These are phyloP conservation scores for Corvus hawaiiensis DNA, from an alignment of 2,113 vertebrate genomes.

Conservation along the genomic window DNA sequence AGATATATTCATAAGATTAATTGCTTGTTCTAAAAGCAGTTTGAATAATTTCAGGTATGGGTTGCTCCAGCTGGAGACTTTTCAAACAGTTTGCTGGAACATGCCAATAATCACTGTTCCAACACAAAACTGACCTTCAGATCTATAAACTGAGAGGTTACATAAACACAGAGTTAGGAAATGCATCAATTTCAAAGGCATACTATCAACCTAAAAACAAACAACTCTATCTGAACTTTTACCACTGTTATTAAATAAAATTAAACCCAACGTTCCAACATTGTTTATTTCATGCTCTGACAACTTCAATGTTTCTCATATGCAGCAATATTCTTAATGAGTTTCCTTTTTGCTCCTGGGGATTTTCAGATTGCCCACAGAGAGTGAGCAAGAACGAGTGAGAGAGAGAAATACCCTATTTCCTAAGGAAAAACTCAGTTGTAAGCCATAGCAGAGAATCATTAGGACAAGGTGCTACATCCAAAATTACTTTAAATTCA, in stretches of 20 bases:
- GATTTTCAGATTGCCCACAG: neutral
- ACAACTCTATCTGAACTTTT: neutral
- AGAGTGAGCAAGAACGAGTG: rapidly evolving
- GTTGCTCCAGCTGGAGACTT: neutral
- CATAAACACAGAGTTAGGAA: slow-evolving; percentile 3
- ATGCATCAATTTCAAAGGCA: slow-evolving; percentile 16
- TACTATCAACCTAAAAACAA: neutral
- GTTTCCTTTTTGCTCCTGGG: slow-evolving; percentile 16
- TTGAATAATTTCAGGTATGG: neutral
- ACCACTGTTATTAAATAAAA: slow-evolving; percentile 21
- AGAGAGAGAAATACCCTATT: neutral
- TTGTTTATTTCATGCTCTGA: slow-evolving; percentile 19
- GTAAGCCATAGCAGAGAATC: neutral
- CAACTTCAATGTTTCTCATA: slow-evolving; percentile 11
- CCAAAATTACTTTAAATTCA: neutral
- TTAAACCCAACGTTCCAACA: slow-evolving; percentile 1
- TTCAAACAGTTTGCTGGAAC: neutral
- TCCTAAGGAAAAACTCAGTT: neutral
- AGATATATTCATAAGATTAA: neutral
- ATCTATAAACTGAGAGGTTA: neutral
- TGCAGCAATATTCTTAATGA: slow-evolving; percentile 16
- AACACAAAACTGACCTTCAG: slow-evolving; percentile 33
- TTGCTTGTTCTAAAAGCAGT: neutral
- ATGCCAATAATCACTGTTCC: neutral
- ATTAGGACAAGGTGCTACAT: neutral